Base-by-base conservation (phyloP, 2,113 vertebrate species). In the Chionis minor region DNA sequence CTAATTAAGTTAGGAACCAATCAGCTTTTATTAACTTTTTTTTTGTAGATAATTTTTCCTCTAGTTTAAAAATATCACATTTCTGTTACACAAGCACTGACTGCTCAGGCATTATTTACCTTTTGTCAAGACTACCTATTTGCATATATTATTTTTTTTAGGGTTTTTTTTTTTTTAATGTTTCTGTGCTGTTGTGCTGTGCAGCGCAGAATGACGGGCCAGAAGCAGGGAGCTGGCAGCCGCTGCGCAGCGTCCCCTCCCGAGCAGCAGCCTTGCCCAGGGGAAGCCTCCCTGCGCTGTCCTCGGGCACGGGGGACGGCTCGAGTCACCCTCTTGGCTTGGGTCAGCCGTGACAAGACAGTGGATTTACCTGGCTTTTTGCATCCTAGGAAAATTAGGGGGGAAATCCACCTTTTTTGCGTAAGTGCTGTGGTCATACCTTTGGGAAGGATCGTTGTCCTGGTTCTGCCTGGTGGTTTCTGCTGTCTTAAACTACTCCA, bases 1-100 rank as follows among this genome's bases (percentile, higher is more conserved):
- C 55, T 96, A 90, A 97, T 96, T 95, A 94, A 93, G 84, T 84
- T 54, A 21, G 58, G 55, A 63, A 59, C 91, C 79, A 94, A 94
- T 30, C 78, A 78, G 45, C 71, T 59, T 72, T 40, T 65, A 89
- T 88, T 82, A 95, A 80, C 69, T 44, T 65, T 40, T 23, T 71
- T 69, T 77, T 49, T 73, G 27, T 84, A 26, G 69, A 33, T 86
- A 9, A 12, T 56, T 65, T 91, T 88, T 67, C 84, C 28, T 93
- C 69, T 23, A 49, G 19, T 67, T 95, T 85, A 70, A 83, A 94
- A 80, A 80, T 28, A 62, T 10, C 54, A 8, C 45, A 0, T 49
- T 61, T 62, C 62, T 69, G 69, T 32, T 67, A 22, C 51, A 5
- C n/a, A 1, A 38, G 35, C 45, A 67, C 17, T 19, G 24, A 12